Conservation (phyloP, 35 echinoderm and acorn worm species). For the Ophiothrix spiculata region DNA sequence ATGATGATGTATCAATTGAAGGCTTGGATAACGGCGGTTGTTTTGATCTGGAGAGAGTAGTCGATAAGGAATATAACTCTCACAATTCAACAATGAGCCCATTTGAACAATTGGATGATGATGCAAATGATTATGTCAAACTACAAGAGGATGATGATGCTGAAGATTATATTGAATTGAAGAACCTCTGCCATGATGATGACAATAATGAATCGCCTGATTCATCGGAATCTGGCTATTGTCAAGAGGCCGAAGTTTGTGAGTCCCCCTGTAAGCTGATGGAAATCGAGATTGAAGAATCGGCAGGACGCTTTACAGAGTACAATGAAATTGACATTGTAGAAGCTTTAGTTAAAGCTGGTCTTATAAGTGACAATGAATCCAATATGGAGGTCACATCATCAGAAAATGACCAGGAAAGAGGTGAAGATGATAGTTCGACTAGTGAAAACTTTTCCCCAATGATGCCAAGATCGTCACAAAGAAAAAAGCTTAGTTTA, state of each 20-base stretch:
- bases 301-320: slow-evolving; percentile 23
- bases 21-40: background rate
- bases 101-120: background rate
- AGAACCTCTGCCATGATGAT: background rate
- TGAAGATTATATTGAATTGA: background rate
- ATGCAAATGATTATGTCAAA: no score
- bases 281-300: background rate
- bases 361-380: slow-evolving; percentile 36
- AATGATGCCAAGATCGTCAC: slow-evolving; percentile 7
- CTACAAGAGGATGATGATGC: background rate
- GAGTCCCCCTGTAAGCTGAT: background rate
- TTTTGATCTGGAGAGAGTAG: background rate
- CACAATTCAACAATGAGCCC: background rate
- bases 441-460: background rate
- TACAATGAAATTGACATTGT: slow-evolving; percentile 84
- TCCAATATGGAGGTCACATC: background rate
- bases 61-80: background rate
- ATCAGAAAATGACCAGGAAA: background rate
- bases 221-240: background rate
- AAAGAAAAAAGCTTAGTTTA: background rate
- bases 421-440: background rate
- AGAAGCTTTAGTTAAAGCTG: slow-evolving; percentile 67
- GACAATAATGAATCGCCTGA: background rate
- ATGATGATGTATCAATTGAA: background rate
- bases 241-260: background rate